phyloP scores from a whole-genome alignment of 1,140 invertebrate species.

The Pectinophora gossypiella region DNA sequence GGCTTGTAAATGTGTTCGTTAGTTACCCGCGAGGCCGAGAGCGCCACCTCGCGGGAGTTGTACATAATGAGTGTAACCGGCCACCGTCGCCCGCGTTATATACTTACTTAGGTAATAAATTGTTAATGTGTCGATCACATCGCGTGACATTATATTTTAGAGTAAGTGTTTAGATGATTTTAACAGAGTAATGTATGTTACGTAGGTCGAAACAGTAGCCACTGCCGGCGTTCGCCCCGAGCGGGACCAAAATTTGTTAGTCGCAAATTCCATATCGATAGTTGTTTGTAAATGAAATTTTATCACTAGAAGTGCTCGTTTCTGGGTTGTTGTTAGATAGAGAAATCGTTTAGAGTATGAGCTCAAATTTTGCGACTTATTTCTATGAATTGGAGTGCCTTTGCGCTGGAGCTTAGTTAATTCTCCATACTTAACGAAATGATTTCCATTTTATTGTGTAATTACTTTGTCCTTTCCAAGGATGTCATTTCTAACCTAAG shows the following conservation, averaged over 20 bases:
- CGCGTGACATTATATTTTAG: slow-evolving; percentile 34
- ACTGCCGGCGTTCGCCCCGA: slow-evolving; percentile 33
- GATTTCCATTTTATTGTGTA: slow-evolving; percentile 28
- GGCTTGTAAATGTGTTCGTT: slow-evolving; percentile 26
- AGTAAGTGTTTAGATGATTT: slow-evolving; percentile 48
- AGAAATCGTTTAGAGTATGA: slow-evolving; percentile 43
- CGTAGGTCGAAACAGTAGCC: slow-evolving; percentile 21
- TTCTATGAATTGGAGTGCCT: slow-evolving; percentile 32
- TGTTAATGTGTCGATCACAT: slow-evolving; percentile 51
- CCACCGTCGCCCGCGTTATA: not conserved
- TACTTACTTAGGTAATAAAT: slow-evolving; percentile 41
- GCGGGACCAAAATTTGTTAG: slow-evolving; percentile 63
- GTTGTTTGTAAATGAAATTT: slow-evolving; percentile 47
- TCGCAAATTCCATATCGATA: slow-evolving; percentile 45
- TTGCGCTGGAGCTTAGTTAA: slow-evolving; percentile 21
- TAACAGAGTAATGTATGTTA: slow-evolving; percentile 29
- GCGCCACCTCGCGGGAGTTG: slow-evolving; percentile 1
- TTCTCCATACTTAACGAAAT: slow-evolving; percentile 8
- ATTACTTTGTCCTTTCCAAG: slow-evolving; percentile 37
- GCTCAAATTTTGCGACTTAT: slow-evolving; percentile 46
- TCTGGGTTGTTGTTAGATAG: slow-evolving; percentile 59
- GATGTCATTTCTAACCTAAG: slow-evolving; percentile 45
- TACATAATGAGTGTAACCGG: slow-evolving; percentile 2
- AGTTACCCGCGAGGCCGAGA: slow-evolving; percentile 13
- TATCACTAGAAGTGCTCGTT: slow-evolving; percentile 56